A percentile compares a stretch with the other conserved stretches of the same genome.
phyloP scores from a whole-genome alignment of 2,113 vertebrate genomes.

The Cyanoliseus patagonus region DNA sequence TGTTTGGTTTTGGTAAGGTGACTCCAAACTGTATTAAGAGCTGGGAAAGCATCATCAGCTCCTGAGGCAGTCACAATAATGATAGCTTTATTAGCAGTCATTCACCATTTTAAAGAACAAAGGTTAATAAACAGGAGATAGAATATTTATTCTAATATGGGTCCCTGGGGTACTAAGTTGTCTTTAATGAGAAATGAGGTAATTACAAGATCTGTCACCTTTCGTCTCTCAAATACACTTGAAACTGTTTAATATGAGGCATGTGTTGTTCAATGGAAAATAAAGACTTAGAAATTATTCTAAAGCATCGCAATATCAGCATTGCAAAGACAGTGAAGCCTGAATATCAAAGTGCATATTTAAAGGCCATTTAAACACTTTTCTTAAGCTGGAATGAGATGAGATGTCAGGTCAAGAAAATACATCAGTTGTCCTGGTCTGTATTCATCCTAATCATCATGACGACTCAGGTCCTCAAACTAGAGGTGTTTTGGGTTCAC shows the following conservation, averaged over 20 bases:
- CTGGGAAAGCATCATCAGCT: constrained; percentile 29
- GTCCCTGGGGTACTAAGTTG: constrained; percentile 27
- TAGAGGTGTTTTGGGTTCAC: background rate
- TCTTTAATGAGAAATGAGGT: constrained; percentile 65
- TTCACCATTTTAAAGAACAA: constrained; percentile 46
- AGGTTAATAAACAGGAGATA: constrained; percentile 59
- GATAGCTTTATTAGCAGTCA: constrained; percentile 36
- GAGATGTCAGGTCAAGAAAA: background rate
- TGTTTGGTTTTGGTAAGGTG: constrained; percentile 56
- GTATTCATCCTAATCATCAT: background rate
- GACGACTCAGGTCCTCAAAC: background rate
- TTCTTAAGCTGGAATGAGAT: background rate
- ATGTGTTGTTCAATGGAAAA: background rate
- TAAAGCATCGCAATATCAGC: background rate
- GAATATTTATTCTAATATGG: constrained; percentile 46
- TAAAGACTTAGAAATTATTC: background rate
- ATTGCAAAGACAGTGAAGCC: background rate
- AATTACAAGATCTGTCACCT: constrained; percentile 63
- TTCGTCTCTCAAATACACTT: constrained; percentile 37
- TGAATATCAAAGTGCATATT: background rate
- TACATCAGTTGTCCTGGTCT: background rate
- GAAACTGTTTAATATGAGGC: constrained; percentile 26
- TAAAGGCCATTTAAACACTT: background rate
- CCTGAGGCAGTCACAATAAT: constrained; percentile 19
- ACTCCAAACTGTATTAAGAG: constrained; percentile 55